Base-by-base conservation (phyloP, 2,888 invertebrate species). In the Drosophila emarginata region DNA sequence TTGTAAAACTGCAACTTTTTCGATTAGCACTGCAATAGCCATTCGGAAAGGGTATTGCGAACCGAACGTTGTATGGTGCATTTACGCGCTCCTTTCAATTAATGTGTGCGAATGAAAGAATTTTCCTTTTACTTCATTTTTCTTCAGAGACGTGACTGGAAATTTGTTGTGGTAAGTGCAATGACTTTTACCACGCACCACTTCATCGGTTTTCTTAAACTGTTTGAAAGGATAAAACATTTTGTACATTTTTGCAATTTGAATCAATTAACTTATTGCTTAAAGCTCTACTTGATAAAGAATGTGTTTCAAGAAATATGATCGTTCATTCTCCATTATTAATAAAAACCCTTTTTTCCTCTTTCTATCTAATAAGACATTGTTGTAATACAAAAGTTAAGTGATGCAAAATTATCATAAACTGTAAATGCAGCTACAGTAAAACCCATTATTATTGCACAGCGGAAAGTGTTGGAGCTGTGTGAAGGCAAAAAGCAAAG, bases 381-480 rank as follows among this genome's bases (percentile, higher is more conserved):
- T 53, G 67, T 60, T 77, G 60, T 9, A 54, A 54, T 26, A 12
- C 18, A 53, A 60, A 67, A 61, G 53, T 72, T 52, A 61, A 61
- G 60, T 73, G 73, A 37, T 66, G 39, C 53, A 67, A 67, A 76
- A 80, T 71, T 73, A 66, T 78, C 76, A 80, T 78, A 76, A 80
- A 72, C 79, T 76, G 68, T 60, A 72, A 80, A 73, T 63, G 64
- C 54, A 54, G 45, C 45, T 45, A 62, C 62, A 53, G 62, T 59
- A 56, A 72, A 64, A 68, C 53, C 32, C 61, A 70, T 14, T 21
- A 15, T 45, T 21, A 45, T 11, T 45, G 45, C 53, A 64, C 28
- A 45, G 15, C 72, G 64, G 63, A 32, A 58, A 15, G 53, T 4
- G 53, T 15, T 14, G 53, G 53, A 53, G 15, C 9, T 1, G 52